Evolutionary conservation across 2,888 invertebrate genomes (phyloP), one percentile per base, ranked within the genome.

Genomic region (Zeuzera pyrina): DNA sequence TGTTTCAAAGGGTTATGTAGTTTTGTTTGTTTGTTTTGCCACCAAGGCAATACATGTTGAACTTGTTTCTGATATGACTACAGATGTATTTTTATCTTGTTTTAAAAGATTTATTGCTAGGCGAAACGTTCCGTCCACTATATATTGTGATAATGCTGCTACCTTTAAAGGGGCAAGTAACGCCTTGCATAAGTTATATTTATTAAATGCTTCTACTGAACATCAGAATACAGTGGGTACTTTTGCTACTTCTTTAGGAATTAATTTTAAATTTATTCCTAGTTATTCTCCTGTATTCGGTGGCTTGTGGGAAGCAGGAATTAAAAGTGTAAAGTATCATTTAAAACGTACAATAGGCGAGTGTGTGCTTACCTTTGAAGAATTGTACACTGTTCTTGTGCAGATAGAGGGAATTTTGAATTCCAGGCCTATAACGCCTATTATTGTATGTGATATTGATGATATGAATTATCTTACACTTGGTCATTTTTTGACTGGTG

Each of bases 241-340:
- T 12, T 34, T 11, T 38, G 32, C 37, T 34, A n/a, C 15, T n/a
- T 7, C 22, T 3, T 37, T 39, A 1, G 24, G n/a, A n/a, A 38
- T 47, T 7, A 11, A 31, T 11, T 46, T 46, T 27, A 35, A 36
- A 8, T 42, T 38, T 22, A 37, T 42, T 5, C 42, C 45, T 2
- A 30, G 33, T 12, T 42, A 42, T 19, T 30, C 35, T 2, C 45
- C 43, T 7, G 30, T 29, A 2, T 41, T 39, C 28, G 46, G 36
- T 1, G 43, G 43, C 2, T 16, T 43, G 2, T 39, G 39, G 39
- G 39, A 42, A 23, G 31, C 39, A 2, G 33, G 34, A 5, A 34
- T 41, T 2, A 43, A 41, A 11, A 36, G 38, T 14, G 3, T 34
- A 2, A 41, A 41, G 11, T 29, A 28, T 11, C 33, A 38, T 10